Conservation (phyloP, 1,140 invertebrate genomes). For the Drosophila orosa region DNA sequence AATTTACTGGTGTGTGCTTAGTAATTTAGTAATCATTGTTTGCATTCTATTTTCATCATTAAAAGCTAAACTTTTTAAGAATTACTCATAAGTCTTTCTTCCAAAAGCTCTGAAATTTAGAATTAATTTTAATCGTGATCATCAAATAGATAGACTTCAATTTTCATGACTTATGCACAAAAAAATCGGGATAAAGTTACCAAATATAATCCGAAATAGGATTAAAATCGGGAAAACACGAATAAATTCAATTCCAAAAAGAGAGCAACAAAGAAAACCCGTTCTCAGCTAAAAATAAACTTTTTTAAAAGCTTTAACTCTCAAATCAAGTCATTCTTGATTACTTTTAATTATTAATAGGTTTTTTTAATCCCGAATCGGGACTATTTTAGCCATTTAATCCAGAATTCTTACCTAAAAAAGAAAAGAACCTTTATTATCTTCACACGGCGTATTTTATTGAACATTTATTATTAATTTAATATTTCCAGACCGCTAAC, state of each 20-base stretch:
- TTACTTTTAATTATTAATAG: background rate
- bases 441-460: background rate
- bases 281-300: background rate
- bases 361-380: background rate
- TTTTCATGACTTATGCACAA: too few relatives aligned
- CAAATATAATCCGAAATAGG: too few relatives aligned
- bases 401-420: background rate
- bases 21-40: background rate
- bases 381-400: background rate
- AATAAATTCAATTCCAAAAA: too few relatives aligned
- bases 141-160: too few relatives aligned
- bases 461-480: background rate
- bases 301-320: too few relatives aligned
- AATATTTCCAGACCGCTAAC: conserved; percentile 27
- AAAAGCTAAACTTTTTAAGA: too few relatives aligned
- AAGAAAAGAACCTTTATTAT: background rate
- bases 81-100: background rate
- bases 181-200: too few relatives aligned
- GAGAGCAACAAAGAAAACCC: too few relatives aligned
- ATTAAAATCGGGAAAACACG: too few relatives aligned
- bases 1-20: too few relatives aligned
- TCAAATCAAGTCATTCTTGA: too few relatives aligned
- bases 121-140: too few relatives aligned
- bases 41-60: background rate
- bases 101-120: background rate